Base-by-base conservation (phyloP, 2,888 invertebrate species). In the Chesias legatella region DNA sequence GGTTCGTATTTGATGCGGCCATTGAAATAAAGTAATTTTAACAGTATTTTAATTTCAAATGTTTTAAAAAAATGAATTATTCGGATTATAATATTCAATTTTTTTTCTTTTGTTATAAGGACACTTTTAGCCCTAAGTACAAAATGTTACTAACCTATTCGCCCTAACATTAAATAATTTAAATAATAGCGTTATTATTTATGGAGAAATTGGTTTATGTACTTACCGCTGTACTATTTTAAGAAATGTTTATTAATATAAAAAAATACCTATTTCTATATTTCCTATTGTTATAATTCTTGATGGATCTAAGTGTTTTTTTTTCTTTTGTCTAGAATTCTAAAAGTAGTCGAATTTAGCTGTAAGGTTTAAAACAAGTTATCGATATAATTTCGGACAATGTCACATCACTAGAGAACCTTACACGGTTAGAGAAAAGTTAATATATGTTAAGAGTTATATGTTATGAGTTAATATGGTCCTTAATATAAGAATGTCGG, bases 401-500 rank as follows among this genome's bases (percentile, higher is more conserved):
- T 48, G 40, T 43, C 48, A 26, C 53, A 48, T 50, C 53, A 48
- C 48, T 51, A 41, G 31, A 31, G 33, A 37, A 34, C 32, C 32
- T n/a, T 56, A 47, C 47, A 40, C 46, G 47, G 51, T 24, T 40
- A 43, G 48, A 53, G 49, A 48, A 50, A 52, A 37, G 37, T 49
- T n/a, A n/a, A 52, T 51, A 58, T 52, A 56, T 61, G 63, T 63
- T 66, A 58, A 53, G 60, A 57, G 54, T 62, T 63, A 55, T 63
- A 59, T 61, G 59, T 58, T 56, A 61, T 63, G 56, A 66, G 56
- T 51, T 45, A 56, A 66, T 69, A 76, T 81, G 84, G 81, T 85
- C 84, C 83, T 82, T 84, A 82, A 80, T 84, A 79, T 84, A 83
- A 82, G 75, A 79, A 76, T 74, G 77, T 67, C 62, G 63, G 57